phyloP scores from a whole-genome alignment of 2,113 vertebrate species.

The Corythornis cristatus region DNA sequence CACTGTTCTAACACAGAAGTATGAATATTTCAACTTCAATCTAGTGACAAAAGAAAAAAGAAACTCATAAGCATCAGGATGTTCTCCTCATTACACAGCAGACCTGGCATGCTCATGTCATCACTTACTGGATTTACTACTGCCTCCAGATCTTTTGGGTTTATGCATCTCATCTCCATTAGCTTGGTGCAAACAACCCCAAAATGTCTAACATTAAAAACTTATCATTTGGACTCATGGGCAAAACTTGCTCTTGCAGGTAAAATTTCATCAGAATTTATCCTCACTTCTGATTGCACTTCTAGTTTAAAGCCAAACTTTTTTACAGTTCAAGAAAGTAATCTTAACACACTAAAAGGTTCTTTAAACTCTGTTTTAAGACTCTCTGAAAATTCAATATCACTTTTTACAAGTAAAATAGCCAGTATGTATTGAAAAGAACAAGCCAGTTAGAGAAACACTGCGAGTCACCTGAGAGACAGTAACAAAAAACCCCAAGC shows the following conservation, averaged over 20 bases:
- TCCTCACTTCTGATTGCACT: neutral
- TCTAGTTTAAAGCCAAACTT: neutral
- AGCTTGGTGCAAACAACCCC: neutral
- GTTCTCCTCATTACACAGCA: neutral
- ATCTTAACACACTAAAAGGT: neutral
- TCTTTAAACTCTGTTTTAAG: neutral
- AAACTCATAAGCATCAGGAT: rapidly evolving
- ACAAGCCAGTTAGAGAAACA: neutral
- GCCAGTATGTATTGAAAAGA: neutral
- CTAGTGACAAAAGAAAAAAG: neutral
- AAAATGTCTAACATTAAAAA: neutral
- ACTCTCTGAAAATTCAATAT: neutral
- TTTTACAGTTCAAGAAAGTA: neutral
- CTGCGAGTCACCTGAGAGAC: neutral
- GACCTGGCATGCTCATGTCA: rapidly evolving
- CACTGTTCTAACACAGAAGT: neutral
- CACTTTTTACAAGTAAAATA: neutral
- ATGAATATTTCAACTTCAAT: neutral
- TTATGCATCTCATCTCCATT: neutral
- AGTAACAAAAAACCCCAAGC: neutral
- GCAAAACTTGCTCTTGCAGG: neutral
- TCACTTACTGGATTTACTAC: neutral
- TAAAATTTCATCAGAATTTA: neutral
- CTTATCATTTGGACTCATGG: rapidly evolving
- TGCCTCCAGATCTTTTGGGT: neutral